Conservation (phyloP, 2,797 vertebrate genomes). For the Pseudochaenichthys georgianus region DNA sequence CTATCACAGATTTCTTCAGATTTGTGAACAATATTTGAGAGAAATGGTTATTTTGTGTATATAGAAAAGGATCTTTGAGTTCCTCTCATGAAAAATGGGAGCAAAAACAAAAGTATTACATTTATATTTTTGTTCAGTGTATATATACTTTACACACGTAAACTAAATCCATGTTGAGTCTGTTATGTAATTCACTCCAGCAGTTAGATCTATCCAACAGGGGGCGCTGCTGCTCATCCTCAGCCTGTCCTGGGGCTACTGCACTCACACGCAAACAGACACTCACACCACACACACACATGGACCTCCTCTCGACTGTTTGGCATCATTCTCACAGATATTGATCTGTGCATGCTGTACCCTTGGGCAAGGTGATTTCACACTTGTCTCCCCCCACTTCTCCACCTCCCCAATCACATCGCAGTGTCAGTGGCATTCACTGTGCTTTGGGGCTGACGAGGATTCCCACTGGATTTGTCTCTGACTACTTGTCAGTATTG, state of each 20-base stretch:
- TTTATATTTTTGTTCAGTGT: no score
- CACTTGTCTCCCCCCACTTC: conserved; percentile 64
- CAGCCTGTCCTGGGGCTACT: not conserved
- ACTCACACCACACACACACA: conserved; percentile 14
- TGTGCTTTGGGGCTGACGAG: conserved; percentile 49
- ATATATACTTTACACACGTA: not conserved
- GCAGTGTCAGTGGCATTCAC: conserved; percentile 49
- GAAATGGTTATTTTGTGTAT: no score
- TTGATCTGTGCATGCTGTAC: conserved; percentile 76
- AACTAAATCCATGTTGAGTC: no score
- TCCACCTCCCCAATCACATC: conserved; percentile 48
- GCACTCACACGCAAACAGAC: conserved; percentile 15
- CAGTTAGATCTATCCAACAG: conserved; percentile 39
- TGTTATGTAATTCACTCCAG: conserved; percentile 3
- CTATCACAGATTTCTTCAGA: no score
- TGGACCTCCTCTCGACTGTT: conserved; percentile 51
- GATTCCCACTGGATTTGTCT: conserved; percentile 65
- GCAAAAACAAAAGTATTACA: no score
- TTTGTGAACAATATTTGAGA: no score
- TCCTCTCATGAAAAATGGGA: no score
- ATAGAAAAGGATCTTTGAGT: no score
- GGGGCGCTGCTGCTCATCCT: conserved; percentile 59
- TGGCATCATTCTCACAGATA: conserved; percentile 79
- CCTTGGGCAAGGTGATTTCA: conserved; percentile 86
- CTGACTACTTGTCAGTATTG: conserved; percentile 65